Percentiles rank a stretch among this genome's conserved stretches.
phyloP scores from a whole-genome alignment of 2,888 invertebrate genomes.

The Fissipunctia ypsillon region DNA sequence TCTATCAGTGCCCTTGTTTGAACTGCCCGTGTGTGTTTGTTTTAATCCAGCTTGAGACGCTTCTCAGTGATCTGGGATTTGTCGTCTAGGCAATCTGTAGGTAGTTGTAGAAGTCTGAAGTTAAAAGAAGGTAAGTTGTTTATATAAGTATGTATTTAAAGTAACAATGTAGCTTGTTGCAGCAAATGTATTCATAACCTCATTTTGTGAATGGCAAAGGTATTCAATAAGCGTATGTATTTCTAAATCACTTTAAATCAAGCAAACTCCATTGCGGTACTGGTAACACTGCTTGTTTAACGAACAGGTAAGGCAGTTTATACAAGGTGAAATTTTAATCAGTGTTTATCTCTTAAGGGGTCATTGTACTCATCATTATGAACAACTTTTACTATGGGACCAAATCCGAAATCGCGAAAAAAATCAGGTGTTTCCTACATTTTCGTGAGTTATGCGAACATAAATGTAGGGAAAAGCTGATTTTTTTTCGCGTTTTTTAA shows the following conservation, averaged over 20 bases:
- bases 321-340: too few species aligned
- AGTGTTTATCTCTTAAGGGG: too few species aligned
- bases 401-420: too few species aligned
- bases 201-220: neutral
- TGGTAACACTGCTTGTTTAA: neutral
- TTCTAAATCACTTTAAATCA: neutral
- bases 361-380: too few species aligned
- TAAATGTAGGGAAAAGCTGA: too few species aligned
- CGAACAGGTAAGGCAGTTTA: neutral
- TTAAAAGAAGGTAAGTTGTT: neutral
- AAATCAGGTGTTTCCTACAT: too few species aligned
- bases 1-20: conserved; percentile 21
- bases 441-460: too few species aligned
- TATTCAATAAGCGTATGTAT: too few species aligned
- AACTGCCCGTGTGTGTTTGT: conserved; percentile 17
- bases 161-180: neutral
- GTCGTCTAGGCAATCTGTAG: neutral
- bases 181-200: neutral
- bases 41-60: conserved; percentile 22
- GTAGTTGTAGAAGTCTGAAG: neutral
- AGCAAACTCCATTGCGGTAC: neutral
- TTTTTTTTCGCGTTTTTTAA: too few species aligned
- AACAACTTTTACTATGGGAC: too few species aligned
- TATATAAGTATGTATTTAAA: too few species aligned
- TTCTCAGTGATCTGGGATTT: neutral